Conservation (phyloP, 2,888 invertebrate species). For the Phytoseiulus persimilis region DNA sequence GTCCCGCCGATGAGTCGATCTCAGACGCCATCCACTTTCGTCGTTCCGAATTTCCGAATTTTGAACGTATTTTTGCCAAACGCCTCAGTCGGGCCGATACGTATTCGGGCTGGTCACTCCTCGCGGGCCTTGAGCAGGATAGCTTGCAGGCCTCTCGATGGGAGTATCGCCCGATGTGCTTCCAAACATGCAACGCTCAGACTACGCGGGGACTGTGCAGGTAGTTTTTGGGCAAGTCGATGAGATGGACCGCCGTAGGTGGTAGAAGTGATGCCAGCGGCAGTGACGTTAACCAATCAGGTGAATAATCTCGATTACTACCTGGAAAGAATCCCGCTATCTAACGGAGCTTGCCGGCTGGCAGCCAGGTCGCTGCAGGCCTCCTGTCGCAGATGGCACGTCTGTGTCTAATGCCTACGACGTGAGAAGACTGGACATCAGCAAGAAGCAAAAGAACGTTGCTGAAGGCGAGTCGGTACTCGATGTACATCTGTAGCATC, state of each 20-base stretch:
- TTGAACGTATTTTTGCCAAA: no score
- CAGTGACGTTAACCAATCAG: conserved; percentile 10
- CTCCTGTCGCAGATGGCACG: neutral
- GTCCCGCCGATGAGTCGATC: no score
- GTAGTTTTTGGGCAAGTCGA: neutral
- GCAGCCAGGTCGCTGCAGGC: neutral
- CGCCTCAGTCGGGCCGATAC: no score
- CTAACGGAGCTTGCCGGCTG: neutral
- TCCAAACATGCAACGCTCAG: neutral
- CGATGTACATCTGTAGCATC: conserved; percentile 5
- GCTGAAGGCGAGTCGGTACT: neutral
- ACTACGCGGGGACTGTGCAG: neutral
- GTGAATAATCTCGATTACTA: conserved; percentile 37
- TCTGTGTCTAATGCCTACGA: conserved; percentile 35
- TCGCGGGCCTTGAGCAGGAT: no score
- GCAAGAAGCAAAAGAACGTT: neutral
- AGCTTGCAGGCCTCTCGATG: no score
- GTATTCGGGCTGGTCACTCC: no score
- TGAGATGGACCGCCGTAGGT: neutral
- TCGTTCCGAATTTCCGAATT: no score
- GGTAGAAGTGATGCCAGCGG: neutral
- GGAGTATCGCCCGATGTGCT: neutral
- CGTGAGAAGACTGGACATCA: conserved; percentile 29
- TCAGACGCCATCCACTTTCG: no score
- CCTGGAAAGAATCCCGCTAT: conserved; percentile 27